Evolutionary conservation across 2,797 vertebrate genomes (phyloP).

Genomic region (Sebastes hopkinsi): DNA sequence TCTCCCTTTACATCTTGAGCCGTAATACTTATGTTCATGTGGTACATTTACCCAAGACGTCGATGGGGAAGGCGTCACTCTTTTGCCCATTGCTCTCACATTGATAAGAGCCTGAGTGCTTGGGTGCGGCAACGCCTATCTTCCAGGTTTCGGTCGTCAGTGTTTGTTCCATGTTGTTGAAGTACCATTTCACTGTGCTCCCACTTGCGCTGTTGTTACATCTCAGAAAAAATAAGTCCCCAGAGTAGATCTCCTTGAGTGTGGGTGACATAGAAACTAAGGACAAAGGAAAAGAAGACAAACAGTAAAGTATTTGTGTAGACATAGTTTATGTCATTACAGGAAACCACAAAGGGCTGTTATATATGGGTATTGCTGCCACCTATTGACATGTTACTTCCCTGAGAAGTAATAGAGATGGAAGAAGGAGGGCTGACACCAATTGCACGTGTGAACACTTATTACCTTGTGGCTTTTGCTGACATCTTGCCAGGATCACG

Average conservation of each 20-base stretch:
- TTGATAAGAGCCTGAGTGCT: rapidly evolving
- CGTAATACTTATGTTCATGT: neutral
- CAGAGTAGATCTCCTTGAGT: neutral
- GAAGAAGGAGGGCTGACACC: neutral
- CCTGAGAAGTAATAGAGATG: neutral
- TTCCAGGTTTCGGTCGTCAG: rapidly evolving
- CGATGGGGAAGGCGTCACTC: rapidly evolving
- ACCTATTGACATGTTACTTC: neutral
- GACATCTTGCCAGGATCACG: constrained; percentile 24
- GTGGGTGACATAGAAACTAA: constrained; percentile 1
- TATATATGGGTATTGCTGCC: neutral
- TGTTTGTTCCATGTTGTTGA: rapidly evolving
- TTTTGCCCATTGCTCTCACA: neutral
- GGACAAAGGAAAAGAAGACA: constrained; percentile 1
- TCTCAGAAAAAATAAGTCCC: constrained; percentile 56
- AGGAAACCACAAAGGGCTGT: neutral
- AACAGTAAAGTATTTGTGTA: neutral
- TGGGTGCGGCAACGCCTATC: neutral
- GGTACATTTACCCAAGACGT: constrained; percentile 16
- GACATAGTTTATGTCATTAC: neutral
- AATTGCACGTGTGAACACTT: neutral
- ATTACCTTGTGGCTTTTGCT: constrained; percentile 19
- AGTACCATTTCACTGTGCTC: constrained; percentile 32
- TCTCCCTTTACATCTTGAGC: neutral
- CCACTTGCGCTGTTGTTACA: rapidly evolving